Evolutionary conservation across 92 coral and sea anemone genomes (phyloP).

Genomic region (Paramuricea clavata): DNA sequence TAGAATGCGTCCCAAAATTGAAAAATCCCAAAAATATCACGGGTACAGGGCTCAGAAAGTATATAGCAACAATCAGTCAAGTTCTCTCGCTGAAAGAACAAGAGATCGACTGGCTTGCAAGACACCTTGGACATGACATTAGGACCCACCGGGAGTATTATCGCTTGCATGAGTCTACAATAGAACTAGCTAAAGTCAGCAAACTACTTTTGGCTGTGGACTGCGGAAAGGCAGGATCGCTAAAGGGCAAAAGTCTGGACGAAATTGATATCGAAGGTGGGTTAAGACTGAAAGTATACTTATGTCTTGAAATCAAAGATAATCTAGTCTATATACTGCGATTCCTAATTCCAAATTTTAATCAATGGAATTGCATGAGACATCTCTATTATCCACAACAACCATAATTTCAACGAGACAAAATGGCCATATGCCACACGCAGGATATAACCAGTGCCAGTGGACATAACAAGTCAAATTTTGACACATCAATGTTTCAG

Average conservation of each 20-base stretch:
- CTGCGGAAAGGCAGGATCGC: conserved; percentile 48
- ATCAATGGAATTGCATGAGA: too few species aligned
- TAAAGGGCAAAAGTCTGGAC: conserved; percentile 53
- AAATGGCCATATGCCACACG: too few species aligned
- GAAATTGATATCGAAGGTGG: conserved; percentile 34
- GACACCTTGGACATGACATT: conserved; percentile 26
- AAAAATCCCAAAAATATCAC: background rate
- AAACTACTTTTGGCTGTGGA: conserved; percentile 58
- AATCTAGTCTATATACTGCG: too few species aligned
- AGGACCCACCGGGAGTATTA: conserved; percentile 12
- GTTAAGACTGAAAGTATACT: too few species aligned
- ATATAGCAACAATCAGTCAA: conserved; percentile 25
- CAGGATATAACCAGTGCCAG: too few species aligned
- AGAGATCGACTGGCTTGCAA: conserved; percentile 34
- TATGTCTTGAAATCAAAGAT: too few species aligned
- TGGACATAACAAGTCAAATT: too few species aligned
- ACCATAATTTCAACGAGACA: too few species aligned
- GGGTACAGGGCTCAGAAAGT: conserved; percentile 3
- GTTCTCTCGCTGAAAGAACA: background rate
- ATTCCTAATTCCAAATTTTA: too few species aligned
- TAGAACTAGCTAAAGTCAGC: conserved; percentile 42
- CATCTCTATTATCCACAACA: too few species aligned
- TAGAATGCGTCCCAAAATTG: background rate
- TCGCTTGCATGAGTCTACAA: conserved; percentile 21
- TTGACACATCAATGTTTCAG: too few species aligned